A percentile compares a stretch with the other conserved stretches of the same genome.
Evolutionary conservation across 2,888 invertebrate species (phyloP).

Genomic region (Eilema depressum): DNA sequence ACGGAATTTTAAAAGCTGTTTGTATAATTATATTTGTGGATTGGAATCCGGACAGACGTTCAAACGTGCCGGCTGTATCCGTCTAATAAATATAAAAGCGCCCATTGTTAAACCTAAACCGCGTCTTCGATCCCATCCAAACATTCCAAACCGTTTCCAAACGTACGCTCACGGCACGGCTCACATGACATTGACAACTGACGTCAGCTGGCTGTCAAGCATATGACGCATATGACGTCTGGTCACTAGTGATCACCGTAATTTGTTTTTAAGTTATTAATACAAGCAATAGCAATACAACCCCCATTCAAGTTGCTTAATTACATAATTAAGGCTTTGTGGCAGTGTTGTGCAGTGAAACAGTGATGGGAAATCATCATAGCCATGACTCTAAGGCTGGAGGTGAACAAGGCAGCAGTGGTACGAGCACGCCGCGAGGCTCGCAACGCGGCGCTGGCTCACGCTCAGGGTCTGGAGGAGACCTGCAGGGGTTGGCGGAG

Average conservation of each 20-base stretch:
- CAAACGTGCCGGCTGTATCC: too few species aligned
- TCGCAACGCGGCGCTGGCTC: conserved; percentile 83
- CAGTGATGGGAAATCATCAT: conserved; percentile 75
- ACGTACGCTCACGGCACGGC: conserved; percentile 22
- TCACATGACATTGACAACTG: conserved; percentile 39
- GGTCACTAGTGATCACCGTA: conserved; percentile 30
- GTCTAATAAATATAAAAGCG: neutral
- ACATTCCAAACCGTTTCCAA: conserved; percentile 15
- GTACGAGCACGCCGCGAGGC: conserved; percentile 75
- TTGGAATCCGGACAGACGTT: too few species aligned
- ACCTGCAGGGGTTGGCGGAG: conserved; percentile 88
- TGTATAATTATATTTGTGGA: too few species aligned
- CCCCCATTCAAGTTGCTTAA: conserved; percentile 26
- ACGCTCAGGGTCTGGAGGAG: conserved; percentile 89
- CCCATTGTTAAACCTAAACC: neutral
- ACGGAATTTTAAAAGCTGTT: too few species aligned
- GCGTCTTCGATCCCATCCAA: rapidly evolving
- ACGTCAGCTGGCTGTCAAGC: conserved; percentile 45
- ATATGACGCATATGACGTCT: conserved; percentile 34
- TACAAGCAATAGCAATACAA: conserved; percentile 12
- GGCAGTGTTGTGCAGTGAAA: conserved; percentile 21
- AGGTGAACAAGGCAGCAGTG: conserved; percentile 71
- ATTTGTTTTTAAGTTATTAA: conserved; percentile 36
- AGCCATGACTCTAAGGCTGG: conserved; percentile 70
- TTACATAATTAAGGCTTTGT: conserved; percentile 43